These are phyloP conservation scores for Rhinolophus sinicus DNA, from an alignment of 2,113 vertebrate genomes.

Conservation along the genomic window DNA sequence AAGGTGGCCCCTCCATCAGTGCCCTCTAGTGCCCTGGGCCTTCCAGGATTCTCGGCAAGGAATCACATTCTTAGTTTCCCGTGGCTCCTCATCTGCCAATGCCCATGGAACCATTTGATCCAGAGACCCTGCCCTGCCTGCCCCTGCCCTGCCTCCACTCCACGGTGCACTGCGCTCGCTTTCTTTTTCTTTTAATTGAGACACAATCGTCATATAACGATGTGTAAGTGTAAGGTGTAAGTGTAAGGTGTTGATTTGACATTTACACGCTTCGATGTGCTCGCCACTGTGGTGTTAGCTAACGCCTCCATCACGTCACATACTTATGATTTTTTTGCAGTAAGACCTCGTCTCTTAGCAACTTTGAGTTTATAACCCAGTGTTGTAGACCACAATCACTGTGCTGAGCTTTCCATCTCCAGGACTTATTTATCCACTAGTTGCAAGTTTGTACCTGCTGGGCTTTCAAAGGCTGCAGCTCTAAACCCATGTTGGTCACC, in stretches of 20 bases:
- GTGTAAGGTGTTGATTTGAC: background rate
- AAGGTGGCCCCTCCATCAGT: background rate
- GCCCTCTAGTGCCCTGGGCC: rapidly evolving
- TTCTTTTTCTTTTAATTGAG: background rate
- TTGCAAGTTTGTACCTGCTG: background rate
- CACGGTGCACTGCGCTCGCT: background rate
- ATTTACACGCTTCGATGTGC: rapidly evolving
- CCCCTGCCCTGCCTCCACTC: background rate
- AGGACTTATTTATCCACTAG: background rate
- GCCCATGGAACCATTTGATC: rapidly evolving
- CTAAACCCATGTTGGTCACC: rapidly evolving
- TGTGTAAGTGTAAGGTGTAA: background rate
- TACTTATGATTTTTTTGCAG: rapidly evolving
- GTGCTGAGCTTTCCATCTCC: rapidly evolving
- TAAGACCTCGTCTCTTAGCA: background rate
- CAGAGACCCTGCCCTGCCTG: too few relatives aligned
- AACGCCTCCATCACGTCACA: background rate
- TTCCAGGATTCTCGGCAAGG: background rate
- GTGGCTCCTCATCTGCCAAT: too few relatives aligned
- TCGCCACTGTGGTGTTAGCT: rapidly evolving
- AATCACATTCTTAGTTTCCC: background rate
- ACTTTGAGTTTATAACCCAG: background rate
- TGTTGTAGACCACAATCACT: rapidly evolving
- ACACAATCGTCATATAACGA: rapidly evolving
- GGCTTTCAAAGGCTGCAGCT: background rate